A percentile compares a stretch with the other conserved stretches of the same genome.
These are phyloP conservation scores for Erebia aethiops DNA, from an alignment of 2,888 invertebrate genomes.

Conservation along the genomic window DNA sequence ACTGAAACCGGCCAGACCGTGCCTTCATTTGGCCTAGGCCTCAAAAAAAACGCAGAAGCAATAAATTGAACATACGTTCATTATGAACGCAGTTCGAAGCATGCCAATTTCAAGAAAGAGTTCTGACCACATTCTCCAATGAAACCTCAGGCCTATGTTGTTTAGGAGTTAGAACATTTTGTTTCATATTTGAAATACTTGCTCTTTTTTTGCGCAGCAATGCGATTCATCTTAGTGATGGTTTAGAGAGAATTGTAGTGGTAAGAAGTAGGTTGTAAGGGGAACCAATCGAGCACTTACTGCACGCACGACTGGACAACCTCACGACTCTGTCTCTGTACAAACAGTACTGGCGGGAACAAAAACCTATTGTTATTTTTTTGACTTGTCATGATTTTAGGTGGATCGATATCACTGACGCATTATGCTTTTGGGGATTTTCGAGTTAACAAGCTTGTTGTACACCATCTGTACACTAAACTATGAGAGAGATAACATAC, in stretches of 20 bases:
- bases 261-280: conserved; percentile 41
- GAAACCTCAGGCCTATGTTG: too few relatives aligned
- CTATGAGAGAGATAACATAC: too few relatives aligned
- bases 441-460: neutral
- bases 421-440: conserved; percentile 23
- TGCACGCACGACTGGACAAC: conserved; percentile 73
- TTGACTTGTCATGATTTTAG: conserved; percentile 30
- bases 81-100: too few relatives aligned
- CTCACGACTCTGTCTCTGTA: conserved; percentile 59
- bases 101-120: too few relatives aligned
- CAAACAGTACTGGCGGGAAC: conserved; percentile 46
- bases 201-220: neutral
- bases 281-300: conserved; percentile 65
- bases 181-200: neutral
- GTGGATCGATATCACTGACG: conserved; percentile 28
- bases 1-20: too few relatives aligned
- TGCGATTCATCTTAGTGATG: conserved; percentile 5
- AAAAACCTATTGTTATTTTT: conserved; percentile 43
- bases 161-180: too few relatives aligned
- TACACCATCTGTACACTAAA: too few relatives aligned
- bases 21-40: too few relatives aligned
- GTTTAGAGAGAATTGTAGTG: conserved; percentile 27
- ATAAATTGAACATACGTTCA: too few relatives aligned
- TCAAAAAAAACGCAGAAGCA: too few relatives aligned
- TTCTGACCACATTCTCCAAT: too few relatives aligned